These are phyloP conservation scores for Drosophila truncata DNA, from an alignment of 1,140 invertebrate species.

Conservation along the genomic window DNA sequence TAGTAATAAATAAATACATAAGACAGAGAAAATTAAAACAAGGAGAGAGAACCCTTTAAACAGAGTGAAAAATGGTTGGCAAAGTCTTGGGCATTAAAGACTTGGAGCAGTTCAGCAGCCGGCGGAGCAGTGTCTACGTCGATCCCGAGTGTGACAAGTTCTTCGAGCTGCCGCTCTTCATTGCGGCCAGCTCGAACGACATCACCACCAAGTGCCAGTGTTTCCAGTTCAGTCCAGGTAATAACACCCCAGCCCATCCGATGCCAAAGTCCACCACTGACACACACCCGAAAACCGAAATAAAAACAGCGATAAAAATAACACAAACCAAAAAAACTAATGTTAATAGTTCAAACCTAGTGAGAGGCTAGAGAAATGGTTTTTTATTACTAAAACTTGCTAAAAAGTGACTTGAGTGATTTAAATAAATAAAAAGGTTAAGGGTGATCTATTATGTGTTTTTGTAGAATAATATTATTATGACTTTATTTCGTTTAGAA, in stretches of 20 bases:
- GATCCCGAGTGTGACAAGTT: constrained; percentile 85
- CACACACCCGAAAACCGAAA: not conserved
- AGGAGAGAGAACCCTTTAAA: constrained; percentile 12
- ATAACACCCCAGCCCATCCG: constrained; percentile 40
- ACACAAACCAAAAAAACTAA: not conserved
- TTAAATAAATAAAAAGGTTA: not conserved
- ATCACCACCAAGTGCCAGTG: constrained; percentile 83
- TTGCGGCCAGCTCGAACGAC: constrained; percentile 83
- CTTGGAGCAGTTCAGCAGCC: constrained; percentile 82
- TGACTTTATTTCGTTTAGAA: not conserved
- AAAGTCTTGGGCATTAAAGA: constrained; percentile 83
- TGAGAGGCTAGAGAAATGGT: not conserved
- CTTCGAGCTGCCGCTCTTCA: constrained; percentile 82
- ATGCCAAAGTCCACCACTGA: constrained; percentile 20
- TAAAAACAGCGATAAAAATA: constrained; percentile 7
- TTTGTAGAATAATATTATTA: not conserved
- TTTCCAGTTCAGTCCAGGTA: constrained; percentile 84
- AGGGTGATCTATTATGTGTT: not conserved
- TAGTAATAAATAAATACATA: constrained; percentile 10
- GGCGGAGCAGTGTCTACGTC: constrained; percentile 84
- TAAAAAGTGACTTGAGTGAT: not conserved
- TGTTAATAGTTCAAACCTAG: constrained; percentile 9
- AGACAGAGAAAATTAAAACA: constrained; percentile 7
- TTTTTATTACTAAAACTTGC: not conserved
- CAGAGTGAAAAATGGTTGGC: constrained; percentile 74